These are phyloP conservation scores for Cosmia pyralina DNA, from an alignment of 2,888 invertebrate genomes.

Conservation along the genomic window DNA sequence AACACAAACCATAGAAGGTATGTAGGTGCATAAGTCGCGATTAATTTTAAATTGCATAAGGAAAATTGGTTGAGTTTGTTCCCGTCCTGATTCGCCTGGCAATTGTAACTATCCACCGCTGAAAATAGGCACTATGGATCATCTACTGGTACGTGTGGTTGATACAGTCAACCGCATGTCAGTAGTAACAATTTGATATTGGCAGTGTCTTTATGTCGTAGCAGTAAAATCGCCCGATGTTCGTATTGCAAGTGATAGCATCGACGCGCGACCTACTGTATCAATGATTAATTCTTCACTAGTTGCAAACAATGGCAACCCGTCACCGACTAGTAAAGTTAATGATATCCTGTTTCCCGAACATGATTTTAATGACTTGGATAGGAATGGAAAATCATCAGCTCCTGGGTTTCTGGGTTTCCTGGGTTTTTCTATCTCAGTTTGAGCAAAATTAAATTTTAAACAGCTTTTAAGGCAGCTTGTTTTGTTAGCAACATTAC, in stretches of 20 bases:
- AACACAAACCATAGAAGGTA: neutral
- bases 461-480: neutral
- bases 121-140: neutral
- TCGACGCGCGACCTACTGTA: neutral
- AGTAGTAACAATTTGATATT: neutral
- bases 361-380: neutral
- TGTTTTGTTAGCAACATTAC: slow-evolving; percentile 1
- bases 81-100: neutral
- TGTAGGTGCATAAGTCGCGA: neutral
- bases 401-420: neutral
- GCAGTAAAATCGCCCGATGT: too few relatives aligned
- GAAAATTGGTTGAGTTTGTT: slow-evolving; percentile 1
- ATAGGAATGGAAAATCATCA: slow-evolving; percentile 2
- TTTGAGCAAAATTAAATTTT: neutral
- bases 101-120: neutral
- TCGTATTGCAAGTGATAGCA: neutral
- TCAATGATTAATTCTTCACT: neutral
- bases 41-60: neutral
- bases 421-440: neutral
- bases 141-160: neutral
- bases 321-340: neutral
- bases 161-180: neutral
- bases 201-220: neutral
- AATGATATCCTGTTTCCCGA: slow-evolving; percentile 41
- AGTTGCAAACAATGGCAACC: slow-evolving; percentile 2